Conservation (phyloP, 2,113 vertebrate genomes). For the Petaurus breviceps region DNA sequence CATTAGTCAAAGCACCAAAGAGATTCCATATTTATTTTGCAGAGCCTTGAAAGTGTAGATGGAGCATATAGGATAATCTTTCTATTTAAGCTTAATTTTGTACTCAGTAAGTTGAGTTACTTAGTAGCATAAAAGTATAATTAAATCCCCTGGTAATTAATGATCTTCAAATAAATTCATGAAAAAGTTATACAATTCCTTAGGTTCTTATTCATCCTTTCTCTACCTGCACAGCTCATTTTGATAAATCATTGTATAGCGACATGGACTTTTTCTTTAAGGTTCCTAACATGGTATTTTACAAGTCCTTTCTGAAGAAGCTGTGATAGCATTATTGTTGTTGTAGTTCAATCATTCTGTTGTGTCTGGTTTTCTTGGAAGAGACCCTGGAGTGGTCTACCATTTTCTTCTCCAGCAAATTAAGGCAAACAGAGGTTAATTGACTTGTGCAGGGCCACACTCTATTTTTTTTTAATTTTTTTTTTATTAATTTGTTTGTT, state of each 20-base stretch:
- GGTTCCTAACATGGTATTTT: neutral
- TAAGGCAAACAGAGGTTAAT: neutral
- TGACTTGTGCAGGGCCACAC: too few species aligned
- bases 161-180: constrained; percentile 70
- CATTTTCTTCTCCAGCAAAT: neutral
- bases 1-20: constrained; percentile 67
- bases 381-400: neutral
- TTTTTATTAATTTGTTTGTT: too few species aligned
- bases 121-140: constrained; percentile 79
- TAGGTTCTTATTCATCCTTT: constrained; percentile 62
- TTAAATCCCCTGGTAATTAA: constrained; percentile 75
- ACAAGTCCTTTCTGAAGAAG: neutral
- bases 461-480: too few species aligned
- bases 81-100: constrained; percentile 69
- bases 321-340: constrained; percentile 5
- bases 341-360: neutral
- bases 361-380: neutral
- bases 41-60: constrained; percentile 69
- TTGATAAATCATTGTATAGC: constrained; percentile 48
- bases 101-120: constrained; percentile 73
- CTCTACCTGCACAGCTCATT: neutral
- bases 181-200: constrained; percentile 73
- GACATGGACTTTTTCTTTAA: constrained; percentile 12
- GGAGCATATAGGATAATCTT: constrained; percentile 68
- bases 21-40: constrained; percentile 55